phyloP scores from a whole-genome alignment of 2,797 vertebrate species.

The Brachymystax lenok region DNA sequence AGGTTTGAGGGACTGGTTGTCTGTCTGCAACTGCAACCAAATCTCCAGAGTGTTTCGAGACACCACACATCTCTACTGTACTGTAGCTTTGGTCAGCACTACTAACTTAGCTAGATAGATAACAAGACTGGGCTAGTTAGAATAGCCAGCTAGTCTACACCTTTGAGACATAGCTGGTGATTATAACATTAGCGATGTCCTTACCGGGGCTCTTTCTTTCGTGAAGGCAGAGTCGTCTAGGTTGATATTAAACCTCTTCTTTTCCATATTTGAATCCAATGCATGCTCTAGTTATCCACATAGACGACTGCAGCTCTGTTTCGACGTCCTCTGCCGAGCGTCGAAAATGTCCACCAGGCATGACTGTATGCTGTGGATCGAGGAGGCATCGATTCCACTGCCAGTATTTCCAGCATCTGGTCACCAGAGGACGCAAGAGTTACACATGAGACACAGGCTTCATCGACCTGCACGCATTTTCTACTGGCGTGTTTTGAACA shows the following conservation, averaged over 20 bases:
- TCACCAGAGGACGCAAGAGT: constrained; percentile 44
- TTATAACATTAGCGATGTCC: constrained; percentile 31
- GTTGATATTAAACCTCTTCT: constrained; percentile 76
- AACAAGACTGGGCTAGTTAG: neutral
- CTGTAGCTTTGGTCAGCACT: too few relatives aligned
- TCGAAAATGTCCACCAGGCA: neutral
- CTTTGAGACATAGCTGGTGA: neutral
- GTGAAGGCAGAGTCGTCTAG: constrained; percentile 74
- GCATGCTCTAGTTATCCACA: neutral
- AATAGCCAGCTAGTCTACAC: neutral
- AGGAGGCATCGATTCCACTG: neutral
- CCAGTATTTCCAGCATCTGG: neutral
- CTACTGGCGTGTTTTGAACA: too few relatives aligned
- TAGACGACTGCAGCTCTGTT: too few relatives aligned
- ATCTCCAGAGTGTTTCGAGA: neutral
- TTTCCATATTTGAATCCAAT: constrained; percentile 41
- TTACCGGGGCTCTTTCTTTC: constrained; percentile 72
- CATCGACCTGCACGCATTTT: too few relatives aligned
- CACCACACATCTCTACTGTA: too few relatives aligned
- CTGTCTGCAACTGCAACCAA: neutral
- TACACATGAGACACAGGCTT: neutral
- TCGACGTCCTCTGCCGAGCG: too few relatives aligned
- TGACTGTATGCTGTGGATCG: neutral
- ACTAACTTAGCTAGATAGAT: neutral
- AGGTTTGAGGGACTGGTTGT: too few relatives aligned